Base-by-base conservation (phyloP, 2,113 vertebrate species). In the Nothoprocta perdicaria region DNA sequence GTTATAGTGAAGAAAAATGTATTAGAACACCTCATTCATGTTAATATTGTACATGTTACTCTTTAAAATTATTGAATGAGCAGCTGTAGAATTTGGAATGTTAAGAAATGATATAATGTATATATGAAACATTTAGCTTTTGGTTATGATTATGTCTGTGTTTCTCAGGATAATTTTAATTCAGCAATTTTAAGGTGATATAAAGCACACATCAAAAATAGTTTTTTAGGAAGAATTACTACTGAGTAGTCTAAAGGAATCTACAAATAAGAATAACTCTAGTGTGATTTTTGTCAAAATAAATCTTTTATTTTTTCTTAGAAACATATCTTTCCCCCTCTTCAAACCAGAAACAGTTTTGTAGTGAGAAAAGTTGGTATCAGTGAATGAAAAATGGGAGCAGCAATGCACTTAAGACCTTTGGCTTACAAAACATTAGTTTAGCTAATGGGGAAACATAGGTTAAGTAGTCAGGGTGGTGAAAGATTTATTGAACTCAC, bases 241-340 rank as follows among this genome's bases (percentile, higher is more conserved):
- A 16, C 22, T 73, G 17, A 45, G 23, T 67, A 46, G 7, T 61
- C 17, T 13, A 23, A 80, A 67, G 3, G 81, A 92, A 92, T 21
- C 57, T 94, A 75, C 21, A 57, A 84, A 35, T 58, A 18, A 93
- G 23, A 90, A 33, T 50, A 55, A 69, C 10, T 92, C 22, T 22
- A 65, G 1, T 0, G 33, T 74, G 55, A 80, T 4, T 55, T 94
- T 92, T 84, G 14, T n/a, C 53, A 85, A 63, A 73, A 41, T 46
- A 91, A 53, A 18, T 71, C 53, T 65, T 85, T 16, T n/a, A 23
- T 71, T 72, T 88, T 88, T 92, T 62, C 26, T 84, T 84, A 88
- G 27, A 9, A 71, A 29, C 10, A 91, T 60, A 31, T 58, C 45
- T 87, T 10, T 80, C 3, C 8, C 13, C 21, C 1, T 19, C 26